Evolutionary conservation across 2,113 vertebrate genomes (phyloP).

Genomic region (Xiphophorus maculatus): DNA sequence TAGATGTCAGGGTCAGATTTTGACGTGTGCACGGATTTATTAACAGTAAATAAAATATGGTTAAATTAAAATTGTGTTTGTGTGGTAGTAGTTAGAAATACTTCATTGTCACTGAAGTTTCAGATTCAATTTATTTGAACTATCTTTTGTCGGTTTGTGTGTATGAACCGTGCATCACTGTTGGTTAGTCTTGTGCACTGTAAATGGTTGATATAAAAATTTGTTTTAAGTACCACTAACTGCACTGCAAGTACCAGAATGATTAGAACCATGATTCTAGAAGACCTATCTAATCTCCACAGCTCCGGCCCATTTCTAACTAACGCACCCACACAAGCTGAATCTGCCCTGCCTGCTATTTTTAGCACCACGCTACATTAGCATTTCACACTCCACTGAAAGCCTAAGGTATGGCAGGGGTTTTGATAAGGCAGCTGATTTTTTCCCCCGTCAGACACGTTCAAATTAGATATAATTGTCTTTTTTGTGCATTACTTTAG

Average conservation of each 20-base stretch:
- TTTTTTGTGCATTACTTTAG: slow-evolving; percentile 12
- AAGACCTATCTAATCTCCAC: slow-evolving; percentile 44
- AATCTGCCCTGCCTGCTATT: slow-evolving; percentile 58
- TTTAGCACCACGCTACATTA: slow-evolving; percentile 76
- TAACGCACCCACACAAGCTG: slow-evolving; percentile 8
- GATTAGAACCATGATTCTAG: slow-evolving; percentile 14
- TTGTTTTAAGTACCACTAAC: neutral
- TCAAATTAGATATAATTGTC: slow-evolving; percentile 43
- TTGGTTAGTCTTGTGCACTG: neutral
- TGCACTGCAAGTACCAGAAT: neutral
- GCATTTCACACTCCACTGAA: slow-evolving; percentile 63
- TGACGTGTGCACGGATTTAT: neutral
- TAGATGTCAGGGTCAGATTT: neutral
- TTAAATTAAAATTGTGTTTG: neutral
- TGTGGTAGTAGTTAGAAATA: neutral
- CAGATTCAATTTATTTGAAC: neutral
- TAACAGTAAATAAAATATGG: neutral
- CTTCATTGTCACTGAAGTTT: neutral
- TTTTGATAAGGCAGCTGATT: slow-evolving; percentile 48
- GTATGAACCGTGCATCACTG: neutral
- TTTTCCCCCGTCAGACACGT: neutral
- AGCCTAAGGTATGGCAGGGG: slow-evolving; percentile 35
- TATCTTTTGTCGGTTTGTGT: neutral
- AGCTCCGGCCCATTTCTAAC: slow-evolving; percentile 48
- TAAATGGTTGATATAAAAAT: neutral